Conservation (phyloP, 2,797 vertebrate genomes). For the Spizella passerina region DNA sequence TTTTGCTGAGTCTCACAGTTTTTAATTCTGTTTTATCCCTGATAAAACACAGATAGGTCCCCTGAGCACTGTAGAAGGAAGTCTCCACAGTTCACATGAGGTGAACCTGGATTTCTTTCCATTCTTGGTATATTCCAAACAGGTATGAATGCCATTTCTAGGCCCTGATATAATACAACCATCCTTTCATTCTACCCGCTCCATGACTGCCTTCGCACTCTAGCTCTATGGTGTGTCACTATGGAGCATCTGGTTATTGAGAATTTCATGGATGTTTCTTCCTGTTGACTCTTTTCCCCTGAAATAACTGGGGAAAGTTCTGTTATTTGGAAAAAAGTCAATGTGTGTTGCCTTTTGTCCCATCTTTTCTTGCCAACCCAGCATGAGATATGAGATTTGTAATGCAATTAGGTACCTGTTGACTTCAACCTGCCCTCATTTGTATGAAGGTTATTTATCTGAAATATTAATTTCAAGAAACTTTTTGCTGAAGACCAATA, state of each 20-base stretch:
- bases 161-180: background rate
- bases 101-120: background rate
- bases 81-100: background rate
- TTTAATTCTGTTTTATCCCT: background rate
- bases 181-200: background rate
- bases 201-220: rapidly evolving
- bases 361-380: background rate
- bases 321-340: background rate
- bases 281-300: background rate
- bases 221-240: rapidly evolving
- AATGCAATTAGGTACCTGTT: background rate
- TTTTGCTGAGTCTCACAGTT: background rate
- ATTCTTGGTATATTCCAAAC: background rate
- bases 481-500: background rate
- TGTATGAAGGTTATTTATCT: background rate
- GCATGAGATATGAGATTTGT: background rate
- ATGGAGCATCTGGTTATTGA: background rate
- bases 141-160: background rate
- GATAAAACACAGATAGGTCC: background rate
- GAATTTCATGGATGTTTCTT: background rate
- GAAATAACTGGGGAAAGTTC: background rate
- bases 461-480: background rate
- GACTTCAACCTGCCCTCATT: background rate
- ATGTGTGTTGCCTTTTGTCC: background rate
- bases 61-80: background rate